phyloP scores from a whole-genome alignment of 2,888 invertebrate genomes.

The Metalampra italica region DNA sequence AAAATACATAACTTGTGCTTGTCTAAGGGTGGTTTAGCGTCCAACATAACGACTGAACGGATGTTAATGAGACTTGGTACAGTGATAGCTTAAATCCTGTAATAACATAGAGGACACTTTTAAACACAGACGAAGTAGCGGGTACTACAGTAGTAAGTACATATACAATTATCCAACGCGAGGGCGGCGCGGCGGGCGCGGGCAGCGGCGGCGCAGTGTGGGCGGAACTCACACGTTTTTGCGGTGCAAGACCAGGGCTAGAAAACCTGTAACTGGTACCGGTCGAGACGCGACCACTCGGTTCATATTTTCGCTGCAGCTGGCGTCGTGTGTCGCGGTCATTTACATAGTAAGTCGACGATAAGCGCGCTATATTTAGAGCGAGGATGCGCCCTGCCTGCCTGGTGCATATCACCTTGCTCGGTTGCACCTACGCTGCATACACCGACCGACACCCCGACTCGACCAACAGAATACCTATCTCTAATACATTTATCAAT shows the following conservation, averaged over 20 bases:
- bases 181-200: background rate
- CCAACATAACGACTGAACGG: too few species aligned
- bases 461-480: background rate
- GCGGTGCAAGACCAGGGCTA: slow-evolving; percentile 40
- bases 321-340: slow-evolving; percentile 70
- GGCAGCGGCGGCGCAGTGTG: slow-evolving; percentile 22
- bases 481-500: too few species aligned
- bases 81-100: too few species aligned
- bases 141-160: background rate
- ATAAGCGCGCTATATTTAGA: slow-evolving; percentile 76
- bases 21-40: too few species aligned
- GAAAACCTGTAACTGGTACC: slow-evolving; percentile 42
- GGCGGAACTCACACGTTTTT: slow-evolving; percentile 67
- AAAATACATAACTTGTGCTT: too few species aligned
- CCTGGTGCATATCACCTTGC: slow-evolving; percentile 43
- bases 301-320: slow-evolving; percentile 69
- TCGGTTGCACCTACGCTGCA: slow-evolving; percentile 41
- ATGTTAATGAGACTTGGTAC: too few species aligned
- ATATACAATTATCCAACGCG: background rate
- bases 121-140: too few species aligned
- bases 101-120: too few species aligned
- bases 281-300: slow-evolving; percentile 48
- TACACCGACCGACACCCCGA: slow-evolving; percentile 15
- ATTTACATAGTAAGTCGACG: slow-evolving; percentile 74
- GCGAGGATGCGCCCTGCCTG: slow-evolving; percentile 27